Evolutionary conservation across 37 sponge, comb jelly and placozoan genomes (phyloP).

Genomic region (Amphimedon queenslandica): DNA sequence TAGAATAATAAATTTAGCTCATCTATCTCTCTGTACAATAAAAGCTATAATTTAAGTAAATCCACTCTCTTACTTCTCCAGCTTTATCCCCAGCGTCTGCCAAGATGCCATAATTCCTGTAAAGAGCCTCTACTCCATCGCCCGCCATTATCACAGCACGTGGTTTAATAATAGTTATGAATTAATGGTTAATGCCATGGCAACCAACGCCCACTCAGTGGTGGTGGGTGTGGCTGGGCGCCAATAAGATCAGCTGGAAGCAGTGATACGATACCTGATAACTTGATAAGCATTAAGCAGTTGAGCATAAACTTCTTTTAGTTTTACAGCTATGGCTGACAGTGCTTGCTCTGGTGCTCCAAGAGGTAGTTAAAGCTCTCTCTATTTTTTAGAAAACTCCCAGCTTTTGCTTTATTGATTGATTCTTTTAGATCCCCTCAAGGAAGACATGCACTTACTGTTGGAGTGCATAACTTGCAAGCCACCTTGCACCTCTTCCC

Average conservation of each 20-base stretch:
- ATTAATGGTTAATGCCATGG: background rate
- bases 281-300: no score
- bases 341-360: background rate
- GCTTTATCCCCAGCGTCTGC: conserved; percentile 43
- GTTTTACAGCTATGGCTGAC: background rate
- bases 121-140: conserved; percentile 42
- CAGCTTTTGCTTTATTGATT: background rate
- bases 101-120: conserved; percentile 57
- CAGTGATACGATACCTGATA: no score
- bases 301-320: no score
- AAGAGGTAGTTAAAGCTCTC: no score
- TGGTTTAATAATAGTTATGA: background rate
- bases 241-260: no score
- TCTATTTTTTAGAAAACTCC: no score
- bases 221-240: no score
- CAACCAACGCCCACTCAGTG: background rate
- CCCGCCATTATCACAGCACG: background rate
- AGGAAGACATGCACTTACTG: conserved; percentile 37
- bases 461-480: conserved; percentile 39
- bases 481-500: conserved; percentile 5
- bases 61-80: conserved; percentile 19
- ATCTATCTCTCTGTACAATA: background rate
- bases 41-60: background rate
- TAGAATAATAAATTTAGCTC: background rate
- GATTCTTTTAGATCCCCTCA: background rate